Evolutionary conservation across 2,797 vertebrate species (phyloP).

Genomic region (Pyrocephalus nanus): DNA sequence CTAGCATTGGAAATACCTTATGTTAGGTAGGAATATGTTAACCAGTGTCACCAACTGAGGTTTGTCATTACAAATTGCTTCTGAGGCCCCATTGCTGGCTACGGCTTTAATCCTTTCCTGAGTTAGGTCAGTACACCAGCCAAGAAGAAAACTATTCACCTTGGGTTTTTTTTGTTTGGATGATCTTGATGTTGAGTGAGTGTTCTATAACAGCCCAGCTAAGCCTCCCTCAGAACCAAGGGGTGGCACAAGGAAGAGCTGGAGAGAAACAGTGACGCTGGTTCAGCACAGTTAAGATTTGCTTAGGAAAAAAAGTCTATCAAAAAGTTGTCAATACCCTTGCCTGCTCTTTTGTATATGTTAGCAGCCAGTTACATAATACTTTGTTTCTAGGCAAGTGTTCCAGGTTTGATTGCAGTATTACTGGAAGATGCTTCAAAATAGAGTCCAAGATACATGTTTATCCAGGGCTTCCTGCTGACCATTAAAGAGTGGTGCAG

Average conservation of each 20-base stretch:
- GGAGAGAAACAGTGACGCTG: neutral
- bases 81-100: neutral
- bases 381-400: neutral
- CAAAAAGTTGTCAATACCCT: neutral
- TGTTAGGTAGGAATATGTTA: neutral
- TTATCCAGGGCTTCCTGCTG: neutral
- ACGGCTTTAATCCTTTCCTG: neutral
- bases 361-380: neutral
- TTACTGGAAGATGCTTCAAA: neutral
- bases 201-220: neutral
- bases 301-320: neutral
- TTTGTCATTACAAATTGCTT: neutral
- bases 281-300: neutral
- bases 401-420: neutral
- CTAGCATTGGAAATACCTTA: neutral
- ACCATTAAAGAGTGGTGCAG: neutral
- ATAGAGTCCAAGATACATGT: neutral
- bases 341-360: neutral
- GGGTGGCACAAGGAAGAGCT: neutral
- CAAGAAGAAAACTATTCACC: neutral
- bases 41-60: neutral
- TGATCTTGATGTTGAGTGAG: neutral
- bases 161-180: neutral
- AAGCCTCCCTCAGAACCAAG: neutral
- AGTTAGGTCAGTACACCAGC: neutral